Evolutionary conservation across 2,113 vertebrate genomes (phyloP).

Genomic region (Oreochromis spilurus): DNA sequence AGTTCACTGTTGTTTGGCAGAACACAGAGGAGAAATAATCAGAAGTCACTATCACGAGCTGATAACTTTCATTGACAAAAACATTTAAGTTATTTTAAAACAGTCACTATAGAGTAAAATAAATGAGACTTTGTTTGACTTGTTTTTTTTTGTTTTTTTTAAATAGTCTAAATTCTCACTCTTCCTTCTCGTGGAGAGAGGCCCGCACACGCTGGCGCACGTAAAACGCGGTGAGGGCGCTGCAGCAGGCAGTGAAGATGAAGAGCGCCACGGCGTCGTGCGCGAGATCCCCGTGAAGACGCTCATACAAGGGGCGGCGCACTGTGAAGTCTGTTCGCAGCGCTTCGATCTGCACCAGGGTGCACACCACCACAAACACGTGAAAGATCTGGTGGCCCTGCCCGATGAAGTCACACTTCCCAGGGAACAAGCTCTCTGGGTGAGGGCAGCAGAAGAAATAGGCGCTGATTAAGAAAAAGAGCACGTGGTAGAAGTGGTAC

Average conservation of each 20-base stretch:
- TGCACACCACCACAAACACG: slow-evolving; percentile 86
- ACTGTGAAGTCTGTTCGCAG: slow-evolving; percentile 84
- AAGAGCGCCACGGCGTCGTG: slow-evolving; percentile 83
- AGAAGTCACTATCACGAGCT: slow-evolving; percentile 42
- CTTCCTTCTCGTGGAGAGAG: slow-evolving; percentile 76
- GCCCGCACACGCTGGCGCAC: slow-evolving; percentile 79
- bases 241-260: slow-evolving; percentile 81
- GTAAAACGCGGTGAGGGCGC: slow-evolving; percentile 79
- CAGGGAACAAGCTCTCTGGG: slow-evolving; percentile 89
- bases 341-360: slow-evolving; percentile 87
- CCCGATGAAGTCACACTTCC: slow-evolving; percentile 86
- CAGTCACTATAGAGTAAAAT: slow-evolving; percentile 19
- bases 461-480: slow-evolving; percentile 87
- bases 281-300: slow-evolving; percentile 77
- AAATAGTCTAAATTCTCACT: slow-evolving; percentile 46
- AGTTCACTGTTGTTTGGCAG: slow-evolving; percentile 59
- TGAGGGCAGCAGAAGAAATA: slow-evolving; percentile 90
- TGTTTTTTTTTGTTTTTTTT: neutral
- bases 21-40: slow-evolving; percentile 49
- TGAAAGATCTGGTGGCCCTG: slow-evolving; percentile 97
- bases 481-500: slow-evolving; percentile 86
- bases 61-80: slow-evolving; percentile 27
- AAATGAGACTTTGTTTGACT: neutral
- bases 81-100: slow-evolving; percentile 24
- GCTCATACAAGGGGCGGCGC: slow-evolving; percentile 79